Conservation (phyloP, 1,140 invertebrate species). For the Copidosoma floridanum region DNA sequence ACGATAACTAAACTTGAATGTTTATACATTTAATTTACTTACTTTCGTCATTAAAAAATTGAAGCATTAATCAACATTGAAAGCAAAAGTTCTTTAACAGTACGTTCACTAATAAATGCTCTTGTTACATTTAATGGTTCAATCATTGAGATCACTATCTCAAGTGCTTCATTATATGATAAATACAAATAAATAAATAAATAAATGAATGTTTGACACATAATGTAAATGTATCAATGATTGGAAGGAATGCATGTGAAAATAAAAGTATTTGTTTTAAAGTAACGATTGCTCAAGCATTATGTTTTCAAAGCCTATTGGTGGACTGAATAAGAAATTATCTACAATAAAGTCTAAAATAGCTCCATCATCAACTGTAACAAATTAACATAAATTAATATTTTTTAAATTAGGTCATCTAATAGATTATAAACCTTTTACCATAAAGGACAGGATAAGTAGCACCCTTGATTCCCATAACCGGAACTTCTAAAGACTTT, state of each 20-base stretch:
- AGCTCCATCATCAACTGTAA: constrained; percentile 94
- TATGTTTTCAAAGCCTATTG: constrained; percentile 91
- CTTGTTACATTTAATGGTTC: background rate
- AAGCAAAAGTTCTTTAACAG: too few relatives aligned
- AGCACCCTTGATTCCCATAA: constrained; percentile 85
- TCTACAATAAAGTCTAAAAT: constrained; percentile 93
- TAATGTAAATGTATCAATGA: constrained; percentile 8
- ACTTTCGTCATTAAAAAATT: too few relatives aligned
- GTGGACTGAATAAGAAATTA: constrained; percentile 81
- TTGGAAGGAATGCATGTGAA: background rate
- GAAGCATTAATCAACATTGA: too few relatives aligned
- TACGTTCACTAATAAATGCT: too few relatives aligned
- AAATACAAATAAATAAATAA: constrained; percentile 8
- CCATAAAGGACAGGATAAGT: constrained; percentile 93
- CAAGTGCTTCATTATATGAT: constrained; percentile 15
- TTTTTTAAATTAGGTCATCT: constrained; percentile 62
- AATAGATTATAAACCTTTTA: constrained; percentile 52
- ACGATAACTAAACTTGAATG: too few relatives aligned
- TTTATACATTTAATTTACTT: too few relatives aligned
- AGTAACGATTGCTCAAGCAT: constrained; percentile 96
- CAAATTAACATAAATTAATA: constrained; percentile 32
- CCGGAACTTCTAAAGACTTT: constrained; percentile 77
- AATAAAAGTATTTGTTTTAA: constrained; percentile 59
- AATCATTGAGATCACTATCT: constrained; percentile 6
- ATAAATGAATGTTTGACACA: constrained; percentile 12